Conservation (phyloP, 2,797 vertebrate genomes). For the Parauchenoglanis ngamensis region DNA sequence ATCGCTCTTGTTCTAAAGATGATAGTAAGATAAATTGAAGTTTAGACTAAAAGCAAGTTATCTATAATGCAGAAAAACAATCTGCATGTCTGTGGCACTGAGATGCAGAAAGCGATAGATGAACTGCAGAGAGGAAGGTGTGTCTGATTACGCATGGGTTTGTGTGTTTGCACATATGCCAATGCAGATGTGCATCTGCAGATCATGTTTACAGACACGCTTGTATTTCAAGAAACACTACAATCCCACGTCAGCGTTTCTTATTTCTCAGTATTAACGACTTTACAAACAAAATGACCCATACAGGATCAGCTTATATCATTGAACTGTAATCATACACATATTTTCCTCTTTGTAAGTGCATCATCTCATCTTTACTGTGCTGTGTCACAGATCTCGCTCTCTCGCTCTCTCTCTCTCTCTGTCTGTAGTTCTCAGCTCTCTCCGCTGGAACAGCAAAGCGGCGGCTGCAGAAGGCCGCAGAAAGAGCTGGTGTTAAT, state of each 20-base stretch:
- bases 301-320: background rate
- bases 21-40: constrained; percentile 51
- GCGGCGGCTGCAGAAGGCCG: constrained; percentile 34
- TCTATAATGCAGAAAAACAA: constrained; percentile 56
- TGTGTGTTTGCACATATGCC: constrained; percentile 4
- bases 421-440: constrained; percentile 3
- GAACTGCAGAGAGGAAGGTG: constrained; percentile 43
- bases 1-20: constrained; percentile 51
- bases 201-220: constrained; percentile 2
- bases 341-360: constrained; percentile 5
- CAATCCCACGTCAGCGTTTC: background rate
- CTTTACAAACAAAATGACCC: background rate
- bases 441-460: constrained; percentile 45
- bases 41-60: constrained; percentile 60
- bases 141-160: constrained; percentile 22
- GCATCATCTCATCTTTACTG: constrained; percentile 12
- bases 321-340: background rate
- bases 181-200: constrained; percentile 4
- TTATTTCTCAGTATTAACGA: constrained; percentile 5
- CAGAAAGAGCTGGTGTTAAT: constrained; percentile 60
- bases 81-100: constrained; percentile 44
- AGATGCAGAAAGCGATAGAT: constrained; percentile 40
- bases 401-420: background rate
- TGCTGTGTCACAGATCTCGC: constrained; percentile 31
- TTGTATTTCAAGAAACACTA: constrained; percentile 30